Conservation (phyloP, 2,888 invertebrate species). For the Leptopilina drosophilae region DNA sequence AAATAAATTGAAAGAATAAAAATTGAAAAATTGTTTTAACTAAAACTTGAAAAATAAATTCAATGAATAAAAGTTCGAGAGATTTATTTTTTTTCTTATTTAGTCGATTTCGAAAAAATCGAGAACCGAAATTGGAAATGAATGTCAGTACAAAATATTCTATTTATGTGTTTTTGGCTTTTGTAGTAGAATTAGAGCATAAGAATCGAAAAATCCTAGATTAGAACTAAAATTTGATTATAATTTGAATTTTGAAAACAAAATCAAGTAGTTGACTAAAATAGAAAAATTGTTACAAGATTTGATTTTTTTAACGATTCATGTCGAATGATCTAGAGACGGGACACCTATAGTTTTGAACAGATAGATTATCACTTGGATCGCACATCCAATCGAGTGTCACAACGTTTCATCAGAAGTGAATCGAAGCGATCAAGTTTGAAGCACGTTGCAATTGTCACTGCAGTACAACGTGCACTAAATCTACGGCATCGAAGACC, state of each 20-base stretch:
- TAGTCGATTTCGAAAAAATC: not conserved
- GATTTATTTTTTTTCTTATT: no score
- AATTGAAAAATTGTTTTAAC: no score
- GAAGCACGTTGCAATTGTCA: constrained; percentile 36
- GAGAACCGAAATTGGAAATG: constrained; percentile 10
- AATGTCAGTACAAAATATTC: not conserved
- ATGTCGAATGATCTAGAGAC: constrained; percentile 52
- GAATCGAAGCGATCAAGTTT: constrained; percentile 23
- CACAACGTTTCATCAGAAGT: constrained; percentile 41
- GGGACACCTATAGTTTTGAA: constrained; percentile 55
- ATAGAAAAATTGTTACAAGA: not conserved
- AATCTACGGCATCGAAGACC: constrained; percentile 29
- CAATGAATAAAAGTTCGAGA: no score
- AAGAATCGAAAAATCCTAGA: constrained; percentile 10
- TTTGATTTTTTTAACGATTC: constrained; percentile 10
- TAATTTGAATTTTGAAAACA: not conserved
- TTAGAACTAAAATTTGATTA: not conserved
- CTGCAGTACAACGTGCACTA: constrained; percentile 34
- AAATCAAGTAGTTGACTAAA: not conserved
- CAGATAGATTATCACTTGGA: constrained; percentile 55
- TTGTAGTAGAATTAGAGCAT: not conserved
- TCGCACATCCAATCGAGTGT: constrained; percentile 60
- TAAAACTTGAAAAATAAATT: no score
- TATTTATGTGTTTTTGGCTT: constrained; percentile 21
- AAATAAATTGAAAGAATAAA: no score